phyloP scores from a whole-genome alignment of 2,797 vertebrate species.

The Meda fulgida region DNA sequence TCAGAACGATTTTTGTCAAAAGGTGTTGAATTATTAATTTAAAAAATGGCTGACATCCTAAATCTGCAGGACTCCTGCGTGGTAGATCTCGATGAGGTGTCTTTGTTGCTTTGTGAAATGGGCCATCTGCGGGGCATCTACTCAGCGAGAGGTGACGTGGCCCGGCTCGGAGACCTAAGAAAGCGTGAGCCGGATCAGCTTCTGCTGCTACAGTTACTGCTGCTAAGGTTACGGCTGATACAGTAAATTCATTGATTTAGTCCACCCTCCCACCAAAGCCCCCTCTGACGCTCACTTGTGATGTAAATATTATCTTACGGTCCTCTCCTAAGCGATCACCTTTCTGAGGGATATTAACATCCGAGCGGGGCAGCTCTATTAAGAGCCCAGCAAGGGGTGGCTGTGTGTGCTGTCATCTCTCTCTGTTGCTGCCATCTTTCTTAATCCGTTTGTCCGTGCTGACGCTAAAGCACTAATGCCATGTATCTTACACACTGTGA shows the following conservation, averaged over 20 bases:
- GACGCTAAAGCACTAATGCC: conserved; percentile 2
- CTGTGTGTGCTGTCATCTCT: conserved; percentile 51
- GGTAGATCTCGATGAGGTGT: conserved; percentile 59
- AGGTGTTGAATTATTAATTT: conserved; percentile 32
- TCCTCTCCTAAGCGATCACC: conserved; percentile 70
- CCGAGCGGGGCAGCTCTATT: conserved; percentile 65
- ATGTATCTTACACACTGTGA: conserved; percentile 8
- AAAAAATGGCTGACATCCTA: conserved; percentile 63
- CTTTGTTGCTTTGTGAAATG: conserved; percentile 62
- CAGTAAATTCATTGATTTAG: conserved; percentile 69
- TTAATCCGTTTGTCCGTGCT: conserved; percentile 17
- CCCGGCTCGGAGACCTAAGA: conserved; percentile 45
- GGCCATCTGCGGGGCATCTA: conserved; percentile 59
- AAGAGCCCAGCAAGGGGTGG: conserved; percentile 56
- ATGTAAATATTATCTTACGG: conserved; percentile 78
- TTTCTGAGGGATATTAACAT: conserved; percentile 78
- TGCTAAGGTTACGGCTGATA: conserved; percentile 64
- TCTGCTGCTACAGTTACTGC: conserved; percentile 41
- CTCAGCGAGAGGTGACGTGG: conserved; percentile 54
- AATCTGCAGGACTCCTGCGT: conserved; percentile 59
- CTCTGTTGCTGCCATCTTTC: conserved; percentile 50
- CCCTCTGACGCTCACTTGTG: conserved; percentile 66
- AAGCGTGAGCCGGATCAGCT: conserved; percentile 45
- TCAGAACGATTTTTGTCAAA: conserved; percentile 29
- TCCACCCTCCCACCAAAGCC: conserved; percentile 47